Evolutionary conservation across 2,113 vertebrate genomes (phyloP), one percentile per base, ranked within the genome.

Genomic region (Sula dactylatra): DNA sequence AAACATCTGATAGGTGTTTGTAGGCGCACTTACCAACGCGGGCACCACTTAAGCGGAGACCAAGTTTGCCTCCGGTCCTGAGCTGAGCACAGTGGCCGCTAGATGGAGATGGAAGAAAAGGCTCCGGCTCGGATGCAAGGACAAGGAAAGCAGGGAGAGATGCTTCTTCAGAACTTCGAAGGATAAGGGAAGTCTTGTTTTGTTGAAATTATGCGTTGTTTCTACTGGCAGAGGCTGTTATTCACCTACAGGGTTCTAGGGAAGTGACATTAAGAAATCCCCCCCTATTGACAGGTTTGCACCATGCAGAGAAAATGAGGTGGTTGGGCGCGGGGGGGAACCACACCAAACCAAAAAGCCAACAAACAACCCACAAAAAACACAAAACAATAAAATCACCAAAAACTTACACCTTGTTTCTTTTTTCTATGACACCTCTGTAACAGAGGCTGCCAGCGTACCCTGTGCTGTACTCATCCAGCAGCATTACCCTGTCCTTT

Each of bases 1-100:
- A n/a, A n/a, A n/a, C n/a, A 40, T 31, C 21, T 0, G 4, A 6
- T 2, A 16, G 36, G 13, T 19, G 34, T n/a, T n/a, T 12, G 45
- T 7, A 40, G 19, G 45, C 74, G 45, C 38, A 3, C 16, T 13
- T 9, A 16, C 34, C 18, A 3, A 21, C 0, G 7, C 5, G 25
- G 38, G 47, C 26, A n/a, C 16, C 45, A 11, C 29, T 0, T 3
- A 7, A 3, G 31, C 22, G 31, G 15, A 45, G 31, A 45, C 21
- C 14, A 32, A 22, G 38, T 24, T 7, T 15, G 56, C 13, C 32
- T 45, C 24, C 1, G 1, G 24, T 5, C 24, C 40, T 17, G 31
- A 82, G 56, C 56, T 25, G 34, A 70, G 45, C 27, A 7, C 24
- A 16, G 42, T 2, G 32, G 54, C 85, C 92, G 32, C 85, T n/a